phyloP scores from a whole-genome alignment of 2,797 vertebrate genomes.

The Anas acuta region DNA sequence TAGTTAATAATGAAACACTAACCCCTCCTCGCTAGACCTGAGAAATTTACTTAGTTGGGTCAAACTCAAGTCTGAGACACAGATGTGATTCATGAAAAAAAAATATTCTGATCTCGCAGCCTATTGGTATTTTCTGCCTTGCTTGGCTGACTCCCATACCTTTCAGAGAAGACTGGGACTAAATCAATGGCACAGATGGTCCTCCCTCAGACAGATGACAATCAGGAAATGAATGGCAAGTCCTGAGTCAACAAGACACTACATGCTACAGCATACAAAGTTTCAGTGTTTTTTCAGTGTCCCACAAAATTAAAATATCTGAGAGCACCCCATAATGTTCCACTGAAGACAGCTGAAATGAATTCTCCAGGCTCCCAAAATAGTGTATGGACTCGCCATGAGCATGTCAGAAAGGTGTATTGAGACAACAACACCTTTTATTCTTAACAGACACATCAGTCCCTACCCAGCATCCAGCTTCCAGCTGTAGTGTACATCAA shows the following conservation, averaged over 20 bases:
- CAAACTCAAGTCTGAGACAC: not conserved
- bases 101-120: not conserved
- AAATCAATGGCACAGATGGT: not conserved
- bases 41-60: not conserved
- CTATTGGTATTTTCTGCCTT: not conserved
- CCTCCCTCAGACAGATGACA: not conserved
- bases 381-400: not conserved
- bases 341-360: not conserved
- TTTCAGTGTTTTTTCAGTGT: not conserved
- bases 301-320: not conserved
- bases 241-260: not conserved
- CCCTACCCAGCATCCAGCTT: not conserved
- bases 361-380: not conserved
- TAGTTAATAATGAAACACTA: not conserved
- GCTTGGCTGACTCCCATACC: not conserved
- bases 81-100: not conserved
- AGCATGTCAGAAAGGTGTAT: fast-evolving
- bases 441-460: not conserved
- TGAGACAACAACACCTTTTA: not conserved
- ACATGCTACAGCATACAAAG: not conserved
- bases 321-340: not conserved
- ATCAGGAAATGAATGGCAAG: not conserved
- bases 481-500: not conserved
- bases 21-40: not conserved
- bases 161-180: not conserved